phyloP scores from a whole-genome alignment of 2,888 invertebrate genomes.

The Sinhomidia bicolor region DNA sequence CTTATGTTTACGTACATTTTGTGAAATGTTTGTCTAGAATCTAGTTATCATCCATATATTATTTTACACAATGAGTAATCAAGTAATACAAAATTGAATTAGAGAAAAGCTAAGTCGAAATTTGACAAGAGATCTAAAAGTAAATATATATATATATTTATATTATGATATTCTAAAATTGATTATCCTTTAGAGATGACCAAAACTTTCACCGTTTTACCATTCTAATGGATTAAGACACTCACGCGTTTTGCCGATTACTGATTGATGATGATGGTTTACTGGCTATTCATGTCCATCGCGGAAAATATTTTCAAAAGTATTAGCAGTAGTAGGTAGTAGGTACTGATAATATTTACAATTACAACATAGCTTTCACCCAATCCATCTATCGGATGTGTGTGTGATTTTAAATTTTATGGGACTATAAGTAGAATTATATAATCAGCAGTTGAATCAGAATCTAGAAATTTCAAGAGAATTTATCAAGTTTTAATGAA shows the following conservation, averaged over 20 bases:
- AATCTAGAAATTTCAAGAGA: too few species aligned
- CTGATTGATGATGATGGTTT: neutral
- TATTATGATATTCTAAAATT: neutral
- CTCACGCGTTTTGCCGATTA: conserved; percentile 64
- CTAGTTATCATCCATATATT: too few species aligned
- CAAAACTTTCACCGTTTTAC: conserved; percentile 15
- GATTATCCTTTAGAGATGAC: conserved; percentile 3
- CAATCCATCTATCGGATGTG: too few species aligned
- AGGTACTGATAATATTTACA: too few species aligned
- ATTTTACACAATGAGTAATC: neutral
- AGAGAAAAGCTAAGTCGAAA: neutral
- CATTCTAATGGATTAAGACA: conserved; percentile 62
- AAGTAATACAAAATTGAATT: conserved; percentile 7
- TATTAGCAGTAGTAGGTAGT: neutral
- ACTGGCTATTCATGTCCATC: neutral
- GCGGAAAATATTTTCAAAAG: neutral
- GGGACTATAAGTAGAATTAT: too few species aligned
- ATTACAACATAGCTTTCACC: too few species aligned
- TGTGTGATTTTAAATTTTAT: too few species aligned
- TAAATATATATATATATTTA: neutral
- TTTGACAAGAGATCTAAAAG: neutral
- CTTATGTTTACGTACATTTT: neutral
- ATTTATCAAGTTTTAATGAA: too few species aligned
- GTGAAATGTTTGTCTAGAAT: neutral
- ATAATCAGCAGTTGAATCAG: too few species aligned